Base-by-base conservation (phyloP, 2,797 vertebrate genomes). In the Girardinus metallicus region DNA sequence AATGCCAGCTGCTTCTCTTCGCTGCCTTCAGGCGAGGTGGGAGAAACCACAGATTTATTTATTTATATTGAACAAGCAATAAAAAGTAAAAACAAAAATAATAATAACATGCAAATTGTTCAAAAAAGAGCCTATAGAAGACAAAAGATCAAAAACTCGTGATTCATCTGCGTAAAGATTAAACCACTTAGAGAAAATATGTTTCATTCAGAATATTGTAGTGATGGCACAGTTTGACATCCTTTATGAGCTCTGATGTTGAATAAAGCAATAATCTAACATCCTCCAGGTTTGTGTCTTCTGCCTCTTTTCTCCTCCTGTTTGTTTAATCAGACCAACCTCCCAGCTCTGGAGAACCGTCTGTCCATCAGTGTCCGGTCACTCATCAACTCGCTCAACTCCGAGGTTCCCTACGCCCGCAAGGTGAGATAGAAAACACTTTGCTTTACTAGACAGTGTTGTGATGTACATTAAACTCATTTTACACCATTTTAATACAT, bases 21-120 rank as follows among this genome's bases (percentile, higher is more conserved):
- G 0, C 92, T 96, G 87, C 88, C 92, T 18, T 95, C 95, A 36
- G 96, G 96, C 83, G 93, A 96, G 95, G 96, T 96, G 78, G 88
- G 92, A 16, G 39, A 0, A 6, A 51, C 60, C 18, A 23, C 49
- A 0, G 49, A 51, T 9, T 51, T 23, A 51, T 51, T 51, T 51
- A 51, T 51, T 51, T 23, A 51, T 23, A 51, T 51, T 51, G 21
- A 51, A 23, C 49, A 51, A 2, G 2, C 49, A 51, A 51, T 51
- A 23, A 51, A 51, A 51, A 51, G 49, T 51, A 23, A 51, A 51
- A 51, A 23, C 49, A 51, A 7, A 51, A 51, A 51, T 51, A 51
- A 49, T 49, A 49, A 23, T 23, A 49, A 21, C 18, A 51, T 51
- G 21, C 49, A 51, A 51, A 51, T 3, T 51, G 49, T 23, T 51